A percentile compares a stretch with the other conserved stretches of the same genome.
Conservation (phyloP, 2,113 vertebrate species). For the Phalacrocorax brasilianus region DNA sequence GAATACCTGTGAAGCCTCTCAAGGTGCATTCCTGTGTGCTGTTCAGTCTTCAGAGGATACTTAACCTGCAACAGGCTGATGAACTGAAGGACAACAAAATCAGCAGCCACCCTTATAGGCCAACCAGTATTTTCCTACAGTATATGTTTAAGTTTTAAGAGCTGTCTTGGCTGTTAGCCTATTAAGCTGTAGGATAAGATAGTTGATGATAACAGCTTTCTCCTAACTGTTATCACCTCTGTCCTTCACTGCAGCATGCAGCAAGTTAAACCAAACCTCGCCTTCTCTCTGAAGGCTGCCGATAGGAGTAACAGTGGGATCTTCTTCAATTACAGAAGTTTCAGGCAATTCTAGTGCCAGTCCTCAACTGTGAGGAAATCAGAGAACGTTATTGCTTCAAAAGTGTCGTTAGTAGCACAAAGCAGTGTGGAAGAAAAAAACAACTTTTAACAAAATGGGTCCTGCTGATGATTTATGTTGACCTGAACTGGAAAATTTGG, state of each 20-base stretch:
- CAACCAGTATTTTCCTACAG: conserved; percentile 26
- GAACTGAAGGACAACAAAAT: conserved; percentile 25
- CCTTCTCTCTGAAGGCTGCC: background rate
- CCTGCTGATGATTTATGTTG: conserved; percentile 34
- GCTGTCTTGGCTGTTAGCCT: conserved; percentile 20
- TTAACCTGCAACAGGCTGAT: background rate
- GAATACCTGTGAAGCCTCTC: background rate
- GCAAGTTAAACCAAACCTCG: background rate
- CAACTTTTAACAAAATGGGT: conserved; percentile 9
- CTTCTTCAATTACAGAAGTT: conserved; percentile 50
- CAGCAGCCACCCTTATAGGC: background rate
- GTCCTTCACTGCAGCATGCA: background rate
- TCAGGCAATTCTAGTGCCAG: conserved; percentile 16
- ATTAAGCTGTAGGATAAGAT: conserved; percentile 42
- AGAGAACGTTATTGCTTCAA: conserved; percentile 35
- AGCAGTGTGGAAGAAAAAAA: background rate
- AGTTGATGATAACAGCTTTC: conserved; percentile 55
- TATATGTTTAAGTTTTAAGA: conserved; percentile 32
- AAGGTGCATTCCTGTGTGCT: background rate
- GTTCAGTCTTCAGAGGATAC: background rate
- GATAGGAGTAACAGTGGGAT: conserved; percentile 7
- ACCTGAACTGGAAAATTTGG: conserved; percentile 21
- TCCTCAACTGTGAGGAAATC: conserved; percentile 54
- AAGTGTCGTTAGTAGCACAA: background rate
- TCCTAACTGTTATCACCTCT: conserved; percentile 41